These are phyloP conservation scores for Nyctibius bracteatus DNA, from an alignment of 2,113 vertebrate species.

Conservation along the genomic window DNA sequence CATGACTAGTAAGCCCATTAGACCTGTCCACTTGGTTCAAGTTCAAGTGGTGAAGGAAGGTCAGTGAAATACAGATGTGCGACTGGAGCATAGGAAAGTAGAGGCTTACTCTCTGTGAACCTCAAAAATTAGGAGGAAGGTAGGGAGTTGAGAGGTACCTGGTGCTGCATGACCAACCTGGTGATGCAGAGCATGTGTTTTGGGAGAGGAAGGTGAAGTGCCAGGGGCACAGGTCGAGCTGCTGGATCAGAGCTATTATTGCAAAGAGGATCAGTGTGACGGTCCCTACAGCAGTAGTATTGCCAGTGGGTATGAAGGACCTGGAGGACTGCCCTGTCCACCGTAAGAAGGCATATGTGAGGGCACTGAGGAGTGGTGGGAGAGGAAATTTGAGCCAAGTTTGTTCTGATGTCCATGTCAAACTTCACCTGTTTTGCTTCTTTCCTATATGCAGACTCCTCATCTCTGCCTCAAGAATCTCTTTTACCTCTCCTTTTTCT, in stretches of 20 bases:
- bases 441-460: not conserved
- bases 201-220: not conserved
- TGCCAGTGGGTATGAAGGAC: not conserved
- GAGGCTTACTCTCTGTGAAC: not conserved
- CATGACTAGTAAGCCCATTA: not conserved
- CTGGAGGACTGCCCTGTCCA: not conserved
- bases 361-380: not conserved
- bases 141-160: not conserved
- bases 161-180: not conserved
- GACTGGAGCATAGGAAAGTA: not conserved
- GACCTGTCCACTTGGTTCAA: not conserved
- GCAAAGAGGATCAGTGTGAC: not conserved
- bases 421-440: not conserved
- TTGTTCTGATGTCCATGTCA: not conserved
- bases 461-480: not conserved
- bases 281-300: not conserved
- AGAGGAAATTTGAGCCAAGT: not conserved
- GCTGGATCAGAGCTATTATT: not conserved
- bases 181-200: not conserved
- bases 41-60: not conserved
- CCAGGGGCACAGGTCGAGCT: not conserved
- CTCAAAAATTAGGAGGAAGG: not conserved
- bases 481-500: not conserved
- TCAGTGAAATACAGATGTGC: not conserved
- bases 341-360: fast-evolving